Percentiles rank a stretch among this genome's conserved stretches.
These are phyloP conservation scores for Mimas tiliae DNA, from an alignment of 2,888 invertebrate genomes.

Conservation along the genomic window DNA sequence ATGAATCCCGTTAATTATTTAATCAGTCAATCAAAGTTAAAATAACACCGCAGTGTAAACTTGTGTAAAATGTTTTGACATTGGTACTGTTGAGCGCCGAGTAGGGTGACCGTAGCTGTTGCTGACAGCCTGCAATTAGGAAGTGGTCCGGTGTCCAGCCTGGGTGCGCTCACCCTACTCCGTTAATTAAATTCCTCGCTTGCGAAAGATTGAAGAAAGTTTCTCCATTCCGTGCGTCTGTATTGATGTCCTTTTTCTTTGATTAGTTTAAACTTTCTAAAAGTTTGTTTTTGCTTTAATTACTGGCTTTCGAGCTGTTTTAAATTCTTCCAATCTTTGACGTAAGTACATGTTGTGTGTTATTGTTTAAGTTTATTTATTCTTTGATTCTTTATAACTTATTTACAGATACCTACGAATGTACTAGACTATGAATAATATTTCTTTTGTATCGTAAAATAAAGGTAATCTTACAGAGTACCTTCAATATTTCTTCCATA, in stretches of 20 bases:
- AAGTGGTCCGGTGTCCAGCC: conserved; percentile 52
- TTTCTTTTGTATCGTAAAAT: not conserved
- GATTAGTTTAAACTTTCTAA: conserved; percentile 49
- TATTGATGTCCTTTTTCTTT: conserved; percentile 54
- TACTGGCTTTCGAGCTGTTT: conserved; percentile 22
- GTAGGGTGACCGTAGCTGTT: conserved; percentile 53
- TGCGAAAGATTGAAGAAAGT: conserved; percentile 60
- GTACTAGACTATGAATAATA: not conserved
- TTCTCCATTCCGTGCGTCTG: conserved; percentile 53
- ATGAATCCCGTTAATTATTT: conserved; percentile 10
- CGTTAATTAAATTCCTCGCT: conserved; percentile 71
- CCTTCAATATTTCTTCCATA: not conserved
- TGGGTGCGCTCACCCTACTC: conserved; percentile 40
- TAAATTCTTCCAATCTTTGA: not conserved
- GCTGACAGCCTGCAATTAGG: conserved; percentile 71
- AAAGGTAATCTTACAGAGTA: not conserved
- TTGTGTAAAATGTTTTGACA: conserved; percentile 56
- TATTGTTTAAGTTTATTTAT: not conserved
- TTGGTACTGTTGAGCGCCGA: conserved; percentile 44
- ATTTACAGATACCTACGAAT: not conserved
- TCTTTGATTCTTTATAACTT: not conserved
- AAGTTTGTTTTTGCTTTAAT: conserved; percentile 26
- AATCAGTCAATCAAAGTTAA: conserved; percentile 32
- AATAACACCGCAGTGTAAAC: conserved; percentile 41
- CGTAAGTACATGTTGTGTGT: too few species aligned